Percentiles rank a stretch among this genome's conserved stretches.
Evolutionary conservation across 2,113 vertebrate species (phyloP).

Genomic region (Saccopteryx leptura): DNA sequence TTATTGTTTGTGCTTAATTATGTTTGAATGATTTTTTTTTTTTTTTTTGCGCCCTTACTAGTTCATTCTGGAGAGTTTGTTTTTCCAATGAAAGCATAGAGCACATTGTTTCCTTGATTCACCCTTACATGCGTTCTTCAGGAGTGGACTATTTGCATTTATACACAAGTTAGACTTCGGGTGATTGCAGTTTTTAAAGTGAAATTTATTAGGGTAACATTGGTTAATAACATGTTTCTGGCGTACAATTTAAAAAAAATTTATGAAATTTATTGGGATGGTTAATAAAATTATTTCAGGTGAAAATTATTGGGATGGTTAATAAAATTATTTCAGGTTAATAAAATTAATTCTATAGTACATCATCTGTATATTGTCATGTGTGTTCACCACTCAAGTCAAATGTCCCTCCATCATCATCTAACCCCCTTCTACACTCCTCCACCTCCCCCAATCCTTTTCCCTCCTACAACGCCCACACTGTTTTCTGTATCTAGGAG

Average conservation of each 20-base stretch:
- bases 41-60: background rate
- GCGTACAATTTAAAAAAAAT: background rate
- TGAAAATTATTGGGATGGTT: too few species aligned
- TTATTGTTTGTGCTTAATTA: constrained; percentile 37
- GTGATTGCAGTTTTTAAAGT: background rate
- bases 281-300: too few species aligned
- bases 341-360: too few species aligned
- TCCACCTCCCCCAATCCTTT: too few species aligned
- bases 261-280: too few species aligned
- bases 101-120: background rate
- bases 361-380: too few species aligned
- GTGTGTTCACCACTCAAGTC: too few species aligned
- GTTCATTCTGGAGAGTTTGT: background rate
- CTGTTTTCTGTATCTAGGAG: too few species aligned
- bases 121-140: background rate
- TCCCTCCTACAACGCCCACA: too few species aligned
- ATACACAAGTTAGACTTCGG: background rate
- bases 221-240: background rate
- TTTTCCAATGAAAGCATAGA: background rate
- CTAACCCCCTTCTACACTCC: too few species aligned
- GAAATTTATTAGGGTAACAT: background rate
- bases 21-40: constrained; percentile 10
- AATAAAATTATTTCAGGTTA: too few species aligned
- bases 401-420: too few species aligned
- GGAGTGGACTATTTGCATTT: background rate